phyloP scores from a whole-genome alignment of 1,140 invertebrate genomes.

The Cotesia vestalis region DNA sequence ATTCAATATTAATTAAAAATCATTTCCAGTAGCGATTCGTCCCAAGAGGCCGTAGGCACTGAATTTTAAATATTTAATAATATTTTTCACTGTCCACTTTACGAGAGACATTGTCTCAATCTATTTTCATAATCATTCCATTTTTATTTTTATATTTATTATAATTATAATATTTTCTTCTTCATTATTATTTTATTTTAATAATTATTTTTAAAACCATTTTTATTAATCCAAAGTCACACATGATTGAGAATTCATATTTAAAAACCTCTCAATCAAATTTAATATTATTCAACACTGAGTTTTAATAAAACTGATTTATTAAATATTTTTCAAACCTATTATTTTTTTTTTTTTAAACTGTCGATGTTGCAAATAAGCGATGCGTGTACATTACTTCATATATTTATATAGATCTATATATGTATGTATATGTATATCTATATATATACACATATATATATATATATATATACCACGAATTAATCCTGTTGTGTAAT shows the following conservation, averaged over 20 bases:
- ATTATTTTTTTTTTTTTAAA: constrained; percentile 44
- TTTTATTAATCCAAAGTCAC: constrained; percentile 5
- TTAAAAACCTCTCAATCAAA: neutral
- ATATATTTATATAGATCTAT: neutral
- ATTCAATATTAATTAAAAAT: constrained; percentile 25
- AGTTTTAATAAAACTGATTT: neutral
- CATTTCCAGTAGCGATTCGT: constrained; percentile 12
- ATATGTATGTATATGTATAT: neutral
- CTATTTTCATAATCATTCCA: constrained; percentile 33
- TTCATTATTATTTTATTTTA: neutral
- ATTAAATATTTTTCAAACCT: constrained; percentile 42
- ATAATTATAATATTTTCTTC: constrained; percentile 18
- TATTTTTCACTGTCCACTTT: constrained; percentile 32
- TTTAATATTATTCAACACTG: constrained; percentile 2
- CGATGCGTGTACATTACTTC: constrained; percentile 43
- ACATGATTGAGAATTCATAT: neutral
- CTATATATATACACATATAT: neutral
- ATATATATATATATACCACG: neutral
- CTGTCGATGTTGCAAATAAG: constrained; percentile 47
- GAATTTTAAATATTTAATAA: constrained; percentile 26
- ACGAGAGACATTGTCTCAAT: constrained; percentile 10
- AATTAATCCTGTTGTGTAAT: neutral
- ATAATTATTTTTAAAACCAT: neutral
- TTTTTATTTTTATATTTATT: constrained; percentile 43
- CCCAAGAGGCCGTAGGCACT: constrained; percentile 33